Percentiles rank a stretch among this genome's conserved stretches.
Conservation (phyloP, 2,888 invertebrate genomes). For the Agrochola circellaris region DNA sequence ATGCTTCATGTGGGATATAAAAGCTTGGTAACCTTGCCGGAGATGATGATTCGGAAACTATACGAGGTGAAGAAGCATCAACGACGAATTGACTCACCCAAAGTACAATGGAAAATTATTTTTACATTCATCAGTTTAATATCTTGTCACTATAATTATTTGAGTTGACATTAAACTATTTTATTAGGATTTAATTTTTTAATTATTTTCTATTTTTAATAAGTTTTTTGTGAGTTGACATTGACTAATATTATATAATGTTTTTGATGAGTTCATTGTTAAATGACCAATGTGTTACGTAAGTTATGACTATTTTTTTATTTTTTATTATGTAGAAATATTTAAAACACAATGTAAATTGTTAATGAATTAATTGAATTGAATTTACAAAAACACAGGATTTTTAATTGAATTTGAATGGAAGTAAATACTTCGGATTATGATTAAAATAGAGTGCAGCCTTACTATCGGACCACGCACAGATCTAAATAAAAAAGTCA, state of each 20-base stretch:
- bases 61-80: neutral
- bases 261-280: neutral
- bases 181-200: neutral
- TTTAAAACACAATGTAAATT: neutral
- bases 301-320: neutral
- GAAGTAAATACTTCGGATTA: no score
- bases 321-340: neutral
- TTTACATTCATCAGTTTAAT: neutral
- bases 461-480: no score
- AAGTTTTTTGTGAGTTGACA: neutral
- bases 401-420: no score
- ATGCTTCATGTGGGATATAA: slow-evolving; percentile 40
- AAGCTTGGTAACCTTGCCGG: slow-evolving; percentile 22
- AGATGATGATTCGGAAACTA: neutral
- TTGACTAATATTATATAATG: neutral
- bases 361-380: neutral
- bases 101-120: neutral
- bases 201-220: neutral
- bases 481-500: no score
- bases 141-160: neutral
- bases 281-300: neutral
- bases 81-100: neutral
- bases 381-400: neutral
- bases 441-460: no score
- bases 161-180: neutral